Evolutionary conservation across 2,797 vertebrate genomes (phyloP), one percentile per base, ranked within the genome.

Genomic region (Lepidocolaptes lacrymiger): DNA sequence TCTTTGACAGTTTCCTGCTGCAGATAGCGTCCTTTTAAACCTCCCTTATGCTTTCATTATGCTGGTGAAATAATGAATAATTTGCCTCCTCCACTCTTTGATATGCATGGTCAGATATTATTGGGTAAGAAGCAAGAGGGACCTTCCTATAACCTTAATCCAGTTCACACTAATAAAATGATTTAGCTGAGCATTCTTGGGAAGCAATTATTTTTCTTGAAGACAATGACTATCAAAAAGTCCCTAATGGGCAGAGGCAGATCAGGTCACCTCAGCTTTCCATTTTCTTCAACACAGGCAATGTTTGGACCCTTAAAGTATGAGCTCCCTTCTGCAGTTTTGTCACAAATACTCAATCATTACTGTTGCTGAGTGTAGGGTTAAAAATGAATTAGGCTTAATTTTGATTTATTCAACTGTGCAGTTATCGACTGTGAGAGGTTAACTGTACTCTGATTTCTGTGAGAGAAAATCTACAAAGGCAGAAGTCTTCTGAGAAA

Each of bases 1-100:
- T 97, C 97, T 98, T 97, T 97, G 97, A 97, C 97, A 97, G 98
- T 98, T 98, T 97, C 97, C 97, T 98, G 97, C 97, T 96, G 97
- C 97, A 98, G 98, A 98, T 96, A 97, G 96, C 96, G 96, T 97
- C 96, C 96, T 97, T 97, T 98, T 93, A 98, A 97, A 97, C 91
- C 94, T 97, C 95, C 95, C 97, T 96, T 97, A 97, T 96, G 97
- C 97, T 96, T 97, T 98, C 97, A 96, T 97, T 97, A 97, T 97
- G 93, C 97, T 96, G 89, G 86, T 90, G 94, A 97, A 96, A 97
- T 97, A 97, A 97, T 97, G 97, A 97, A 97, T 97, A 97, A 97
- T 97, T 98, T 98, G 97, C 96, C 97, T 97, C 97, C 96, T 97
- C 86, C 90, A 85, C 96, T 95, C 97, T 97, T 98, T 98, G 97